Evolutionary conservation across 2,797 vertebrate genomes (phyloP).

Genomic region (Capromys pilorides): DNA sequence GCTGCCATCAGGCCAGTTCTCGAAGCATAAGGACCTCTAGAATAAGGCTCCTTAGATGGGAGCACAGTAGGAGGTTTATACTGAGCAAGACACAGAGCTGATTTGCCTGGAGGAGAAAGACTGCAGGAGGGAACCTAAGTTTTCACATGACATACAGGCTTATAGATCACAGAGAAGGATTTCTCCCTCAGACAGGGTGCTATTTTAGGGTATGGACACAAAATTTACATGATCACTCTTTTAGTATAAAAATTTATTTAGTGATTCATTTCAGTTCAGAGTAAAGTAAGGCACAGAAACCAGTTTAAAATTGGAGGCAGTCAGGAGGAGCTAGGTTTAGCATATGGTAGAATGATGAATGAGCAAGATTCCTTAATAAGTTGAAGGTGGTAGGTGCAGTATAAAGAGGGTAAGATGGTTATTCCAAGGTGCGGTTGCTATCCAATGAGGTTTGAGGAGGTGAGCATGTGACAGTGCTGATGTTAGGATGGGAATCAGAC

Average conservation of each 20-base stretch:
- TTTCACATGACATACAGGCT: background rate
- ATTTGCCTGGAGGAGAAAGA: background rate
- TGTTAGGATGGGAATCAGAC: accelerated
- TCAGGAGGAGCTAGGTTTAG: background rate
- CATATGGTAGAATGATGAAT: too few relatives aligned
- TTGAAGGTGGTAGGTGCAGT: background rate
- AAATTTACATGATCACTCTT: background rate
- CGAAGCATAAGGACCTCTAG: background rate
- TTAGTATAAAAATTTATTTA: background rate
- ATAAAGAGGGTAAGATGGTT: background rate
- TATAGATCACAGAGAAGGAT: background rate
- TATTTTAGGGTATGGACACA: background rate
- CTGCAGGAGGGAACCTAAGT: background rate
- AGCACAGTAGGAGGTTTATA: background rate
- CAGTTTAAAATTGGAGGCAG: background rate
- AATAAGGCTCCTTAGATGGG: background rate
- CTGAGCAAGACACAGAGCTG: background rate
- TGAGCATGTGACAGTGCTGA: background rate
- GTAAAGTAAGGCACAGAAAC: background rate
- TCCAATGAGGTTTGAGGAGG: background rate
- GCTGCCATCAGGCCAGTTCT: background rate
- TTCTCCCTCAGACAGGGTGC: background rate
- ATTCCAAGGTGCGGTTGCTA: background rate
- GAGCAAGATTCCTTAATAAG: background rate
- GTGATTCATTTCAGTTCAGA: background rate